A percentile compares a stretch with the other conserved stretches of the same genome.
Evolutionary conservation across 2,113 vertebrate species (phyloP).

Genomic region (Ptilonorhynchus violaceus): DNA sequence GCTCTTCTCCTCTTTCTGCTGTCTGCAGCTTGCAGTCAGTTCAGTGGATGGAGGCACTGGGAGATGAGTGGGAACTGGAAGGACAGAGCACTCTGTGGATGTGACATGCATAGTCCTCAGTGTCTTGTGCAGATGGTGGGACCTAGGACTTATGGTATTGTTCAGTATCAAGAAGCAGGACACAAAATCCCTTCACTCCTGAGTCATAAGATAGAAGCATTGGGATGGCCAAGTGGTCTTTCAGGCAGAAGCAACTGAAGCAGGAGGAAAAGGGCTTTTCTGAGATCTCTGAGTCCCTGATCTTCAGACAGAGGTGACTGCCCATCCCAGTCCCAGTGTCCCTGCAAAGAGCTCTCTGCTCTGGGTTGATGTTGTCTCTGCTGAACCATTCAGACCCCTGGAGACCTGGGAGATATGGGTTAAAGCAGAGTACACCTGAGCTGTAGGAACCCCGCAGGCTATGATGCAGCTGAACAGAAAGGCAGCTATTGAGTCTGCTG

Average conservation of each 20-base stretch:
- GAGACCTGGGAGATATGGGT: background rate
- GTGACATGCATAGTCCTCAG: background rate
- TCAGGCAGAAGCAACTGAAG: background rate
- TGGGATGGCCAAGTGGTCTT: background rate
- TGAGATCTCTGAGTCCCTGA: background rate
- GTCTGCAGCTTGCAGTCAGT: background rate
- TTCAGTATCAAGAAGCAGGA: background rate
- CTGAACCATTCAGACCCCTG: background rate
- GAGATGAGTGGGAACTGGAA: background rate
- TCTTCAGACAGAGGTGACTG: background rate
- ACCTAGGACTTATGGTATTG: fast-evolving
- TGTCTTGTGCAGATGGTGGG: background rate
- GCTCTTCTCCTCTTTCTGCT: background rate
- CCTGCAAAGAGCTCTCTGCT: background rate
- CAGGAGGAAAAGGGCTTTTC: background rate
- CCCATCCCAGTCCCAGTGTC: background rate
- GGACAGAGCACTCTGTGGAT: background rate
- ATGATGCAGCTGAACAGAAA: background rate
- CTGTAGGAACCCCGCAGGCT: background rate
- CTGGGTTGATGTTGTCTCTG: background rate
- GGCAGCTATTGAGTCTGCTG: background rate
- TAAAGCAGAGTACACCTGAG: background rate
- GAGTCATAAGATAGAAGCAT: fast-evolving
- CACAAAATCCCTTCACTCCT: background rate
- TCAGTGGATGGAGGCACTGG: background rate